Evolutionary conservation across 2,797 vertebrate species (phyloP).

Genomic region (Siniperca undulata): DNA sequence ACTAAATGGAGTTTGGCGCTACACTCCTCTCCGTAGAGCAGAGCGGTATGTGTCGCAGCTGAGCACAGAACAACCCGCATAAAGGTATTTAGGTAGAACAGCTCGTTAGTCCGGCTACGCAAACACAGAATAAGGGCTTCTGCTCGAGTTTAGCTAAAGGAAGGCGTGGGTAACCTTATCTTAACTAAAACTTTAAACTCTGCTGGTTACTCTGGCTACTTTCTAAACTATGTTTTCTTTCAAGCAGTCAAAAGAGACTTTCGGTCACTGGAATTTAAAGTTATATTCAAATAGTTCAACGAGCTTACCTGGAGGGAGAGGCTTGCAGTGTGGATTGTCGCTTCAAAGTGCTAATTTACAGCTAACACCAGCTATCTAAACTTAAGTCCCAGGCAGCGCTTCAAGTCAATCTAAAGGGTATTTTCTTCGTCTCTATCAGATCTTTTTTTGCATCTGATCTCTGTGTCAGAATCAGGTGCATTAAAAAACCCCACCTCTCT

Average conservation of each 20-base stretch:
- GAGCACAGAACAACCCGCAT: background rate
- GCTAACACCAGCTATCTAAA: background rate
- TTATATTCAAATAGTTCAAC: background rate
- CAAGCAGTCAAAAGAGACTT: background rate
- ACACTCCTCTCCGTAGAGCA: background rate
- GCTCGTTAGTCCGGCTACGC: background rate
- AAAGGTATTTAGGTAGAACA: background rate
- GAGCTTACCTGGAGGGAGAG: slow-evolving; percentile 39
- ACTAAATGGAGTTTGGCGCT: background rate
- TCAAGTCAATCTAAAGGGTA: background rate
- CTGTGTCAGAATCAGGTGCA: slow-evolving; percentile 22
- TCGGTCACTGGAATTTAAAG: background rate
- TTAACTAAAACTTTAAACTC: background rate
- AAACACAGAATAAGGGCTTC: background rate
- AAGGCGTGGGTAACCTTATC: background rate
- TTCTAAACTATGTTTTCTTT: background rate
- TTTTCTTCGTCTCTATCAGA: fast-evolving
- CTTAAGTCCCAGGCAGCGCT: background rate
- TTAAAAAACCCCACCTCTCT: slow-evolving; percentile 20
- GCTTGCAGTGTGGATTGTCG: background rate
- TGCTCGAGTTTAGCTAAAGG: fast-evolving
- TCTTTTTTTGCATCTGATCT: background rate
- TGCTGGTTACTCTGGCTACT: background rate
- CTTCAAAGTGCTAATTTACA: background rate
- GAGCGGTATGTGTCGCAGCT: background rate